Evolutionary conservation across 35 echinoderm and acorn worm genomes (phyloP), one percentile per base, ranked within the genome.

Genomic region (Stichopus chloronotus): DNA sequence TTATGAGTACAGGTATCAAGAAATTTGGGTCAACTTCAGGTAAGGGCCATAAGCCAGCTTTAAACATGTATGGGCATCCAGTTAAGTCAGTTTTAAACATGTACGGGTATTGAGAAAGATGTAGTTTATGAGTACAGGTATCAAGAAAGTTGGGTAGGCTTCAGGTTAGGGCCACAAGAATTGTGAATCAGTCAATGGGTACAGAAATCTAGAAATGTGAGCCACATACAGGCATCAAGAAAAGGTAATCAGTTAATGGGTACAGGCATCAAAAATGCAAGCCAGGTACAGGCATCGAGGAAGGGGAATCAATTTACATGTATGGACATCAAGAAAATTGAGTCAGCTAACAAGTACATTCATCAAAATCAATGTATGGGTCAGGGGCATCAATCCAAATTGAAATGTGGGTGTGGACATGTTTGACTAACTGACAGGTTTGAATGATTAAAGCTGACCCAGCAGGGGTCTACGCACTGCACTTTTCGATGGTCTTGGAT

Each of bases 81-180:
- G 69, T n/a, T n/a, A 72, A 20, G 69, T 72, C 95, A 83, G 86
- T 99, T 55, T 43, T 95, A 94, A 63, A 94, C 95, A 43, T 96
- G 96, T 83, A 96, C 91, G 6, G 95, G 95, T 12, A 96, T 99
- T 30, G 96, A 99, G 86, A 94, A 94, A 99, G 97, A 95, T 99
- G 23, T 20, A 10, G 17, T 10, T 22, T 24, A 12, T 12, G 19
- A 17, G 21, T 80, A 20, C 52, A 17, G 9, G 5, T 17, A 65
- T 65, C 61, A 14, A 65, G 61, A 65, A 65, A 65, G 5, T 10
- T 65, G 72, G 80, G 61, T 65, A 92, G 53, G 95, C 93, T 68
- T 94, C 93, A 8, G 96, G 30, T 43, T 1, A 43, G 0, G 30
- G 30, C 30, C 30, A 43, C 30, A 43, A 43, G 30, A 43, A 43